phyloP scores from a whole-genome alignment of 2,113 vertebrate genomes.

The Clinocottus analis region DNA sequence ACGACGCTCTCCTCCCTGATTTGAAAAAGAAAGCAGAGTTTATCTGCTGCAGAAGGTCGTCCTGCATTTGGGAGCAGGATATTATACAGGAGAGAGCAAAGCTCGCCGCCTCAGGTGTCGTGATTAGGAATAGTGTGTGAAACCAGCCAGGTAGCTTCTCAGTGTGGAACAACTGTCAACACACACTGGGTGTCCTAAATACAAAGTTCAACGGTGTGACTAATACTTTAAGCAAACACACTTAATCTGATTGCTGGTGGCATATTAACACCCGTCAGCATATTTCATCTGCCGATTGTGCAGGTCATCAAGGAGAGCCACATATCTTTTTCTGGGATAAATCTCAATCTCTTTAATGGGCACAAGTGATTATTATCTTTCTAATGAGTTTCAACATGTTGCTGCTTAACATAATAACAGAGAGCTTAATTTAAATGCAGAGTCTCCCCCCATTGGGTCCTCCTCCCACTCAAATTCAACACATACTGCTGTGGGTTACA shows the following conservation, averaged over 20 bases:
- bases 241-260: constrained; percentile 36
- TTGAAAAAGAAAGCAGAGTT: not conserved
- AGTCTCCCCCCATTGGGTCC: constrained; percentile 20
- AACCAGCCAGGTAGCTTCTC: constrained; percentile 22
- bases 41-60: not conserved
- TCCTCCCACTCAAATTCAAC: constrained; percentile 39
- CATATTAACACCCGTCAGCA: constrained; percentile 31
- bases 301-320: constrained; percentile 5
- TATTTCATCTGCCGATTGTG: constrained; percentile 37
- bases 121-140: not conserved
- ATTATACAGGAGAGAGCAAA: not conserved
- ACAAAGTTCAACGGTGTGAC: constrained; percentile 22
- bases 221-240: constrained; percentile 50
- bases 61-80: not conserved
- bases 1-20: not conserved
- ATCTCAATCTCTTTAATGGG: constrained; percentile 57
- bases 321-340: constrained; percentile 20
- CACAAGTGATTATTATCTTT: constrained; percentile 77
- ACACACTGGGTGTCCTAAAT: constrained; percentile 1
- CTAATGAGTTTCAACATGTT: constrained; percentile 76
- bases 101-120: not conserved
- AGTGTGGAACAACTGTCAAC: constrained; percentile 11
- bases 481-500: constrained; percentile 31
- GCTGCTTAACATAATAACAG: constrained; percentile 77
- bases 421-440: constrained; percentile 73